These are phyloP conservation scores for Triplophysa siluroides DNA, from an alignment of 2,113 vertebrate genomes.

Conservation along the genomic window DNA sequence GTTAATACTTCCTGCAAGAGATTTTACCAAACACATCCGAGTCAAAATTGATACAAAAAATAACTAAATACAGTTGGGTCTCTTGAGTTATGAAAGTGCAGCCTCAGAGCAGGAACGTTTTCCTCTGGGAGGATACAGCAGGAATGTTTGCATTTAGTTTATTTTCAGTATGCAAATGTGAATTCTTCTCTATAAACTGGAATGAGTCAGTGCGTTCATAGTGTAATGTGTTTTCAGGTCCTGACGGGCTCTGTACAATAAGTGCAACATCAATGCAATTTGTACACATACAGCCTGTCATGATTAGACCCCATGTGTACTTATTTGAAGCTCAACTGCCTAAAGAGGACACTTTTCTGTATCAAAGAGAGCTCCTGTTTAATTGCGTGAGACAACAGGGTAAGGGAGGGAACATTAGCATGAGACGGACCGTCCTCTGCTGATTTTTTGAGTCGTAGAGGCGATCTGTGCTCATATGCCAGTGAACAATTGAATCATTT, in stretches of 20 bases:
- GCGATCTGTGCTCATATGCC: constrained; percentile 34
- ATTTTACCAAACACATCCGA: no score
- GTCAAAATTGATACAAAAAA: no score
- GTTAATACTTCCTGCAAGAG: no score
- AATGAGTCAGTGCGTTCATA: neutral
- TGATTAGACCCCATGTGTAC: neutral
- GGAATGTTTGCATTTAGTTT: neutral
- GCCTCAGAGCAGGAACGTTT: neutral
- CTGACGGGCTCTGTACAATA: neutral
- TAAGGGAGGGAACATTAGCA: neutral
- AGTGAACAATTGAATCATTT: constrained; percentile 43
- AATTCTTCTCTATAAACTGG: neutral
- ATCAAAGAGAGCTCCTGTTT: constrained; percentile 11
- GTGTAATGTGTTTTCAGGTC: neutral
- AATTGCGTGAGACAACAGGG: constrained; percentile 3
- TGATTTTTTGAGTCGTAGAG: neutral
- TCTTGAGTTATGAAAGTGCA: neutral
- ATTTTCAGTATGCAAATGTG: neutral
- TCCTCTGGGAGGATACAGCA: neutral
- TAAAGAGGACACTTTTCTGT: neutral
- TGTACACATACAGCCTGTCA: neutral
- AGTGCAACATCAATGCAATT: neutral
- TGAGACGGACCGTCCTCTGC: constrained; percentile 1
- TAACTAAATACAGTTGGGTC: no score
- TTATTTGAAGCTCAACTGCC: neutral